Conservation (phyloP, 2,797 vertebrate genomes). For the Acestrorhynchus altus region DNA sequence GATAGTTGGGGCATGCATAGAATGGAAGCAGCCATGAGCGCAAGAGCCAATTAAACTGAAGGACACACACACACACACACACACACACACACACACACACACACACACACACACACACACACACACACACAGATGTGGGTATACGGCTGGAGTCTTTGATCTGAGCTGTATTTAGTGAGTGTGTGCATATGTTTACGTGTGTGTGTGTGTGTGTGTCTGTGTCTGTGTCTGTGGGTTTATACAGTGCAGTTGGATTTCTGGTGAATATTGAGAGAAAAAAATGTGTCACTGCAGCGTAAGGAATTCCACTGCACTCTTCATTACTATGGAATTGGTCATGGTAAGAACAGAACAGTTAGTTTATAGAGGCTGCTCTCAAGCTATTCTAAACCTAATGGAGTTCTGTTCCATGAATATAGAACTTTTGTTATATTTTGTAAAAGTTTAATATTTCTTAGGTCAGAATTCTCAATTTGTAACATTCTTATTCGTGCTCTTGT, state of each 20-base stretch:
- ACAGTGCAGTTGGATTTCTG: not conserved
- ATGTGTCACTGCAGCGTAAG: no score
- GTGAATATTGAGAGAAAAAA: no score
- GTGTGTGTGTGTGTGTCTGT: conserved; percentile 6
- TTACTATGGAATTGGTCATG: no score
- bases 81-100: conserved; percentile 39
- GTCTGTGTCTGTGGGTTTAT: conserved; percentile 21
- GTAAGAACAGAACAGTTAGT: no score
- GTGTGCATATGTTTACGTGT: conserved; percentile 16
- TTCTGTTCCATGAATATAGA: no score
- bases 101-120: conserved; percentile 31
- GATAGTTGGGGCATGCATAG: conserved; percentile 53
- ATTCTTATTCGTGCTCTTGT: no score
- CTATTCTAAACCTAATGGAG: no score
- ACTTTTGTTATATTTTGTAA: no score
- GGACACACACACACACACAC: conserved; percentile 40
- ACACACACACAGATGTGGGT: conserved; percentile 1
- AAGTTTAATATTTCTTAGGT: no score
- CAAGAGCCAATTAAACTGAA: conserved; percentile 48
- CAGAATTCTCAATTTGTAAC: no score
- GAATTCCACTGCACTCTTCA: no score
- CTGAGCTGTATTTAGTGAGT: conserved; percentile 2
- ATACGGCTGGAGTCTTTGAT: conserved; percentile 10
- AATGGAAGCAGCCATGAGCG: conserved; percentile 49
- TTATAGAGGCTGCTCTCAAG: no score